These are phyloP conservation scores for Neolamprologus devosi DNA, from an alignment of 2,113 vertebrate species.

Conservation along the genomic window DNA sequence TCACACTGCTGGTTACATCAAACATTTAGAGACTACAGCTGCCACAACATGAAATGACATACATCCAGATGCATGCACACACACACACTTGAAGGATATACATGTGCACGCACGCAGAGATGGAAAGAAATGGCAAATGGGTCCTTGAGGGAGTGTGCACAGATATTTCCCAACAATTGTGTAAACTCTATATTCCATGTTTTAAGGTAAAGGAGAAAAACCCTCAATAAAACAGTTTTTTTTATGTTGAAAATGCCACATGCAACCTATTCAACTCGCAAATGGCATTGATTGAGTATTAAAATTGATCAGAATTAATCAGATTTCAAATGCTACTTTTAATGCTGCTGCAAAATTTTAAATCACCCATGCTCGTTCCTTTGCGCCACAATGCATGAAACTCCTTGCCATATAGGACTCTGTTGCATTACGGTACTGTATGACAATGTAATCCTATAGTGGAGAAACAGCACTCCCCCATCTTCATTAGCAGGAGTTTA, in stretches of 20 bases:
- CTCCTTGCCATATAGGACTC: background rate
- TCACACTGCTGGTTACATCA: constrained; percentile 55
- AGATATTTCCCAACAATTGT: background rate
- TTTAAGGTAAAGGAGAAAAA: background rate
- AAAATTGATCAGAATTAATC: background rate
- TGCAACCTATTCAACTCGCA: background rate
- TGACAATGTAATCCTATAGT: constrained; percentile 63
- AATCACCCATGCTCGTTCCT: background rate
- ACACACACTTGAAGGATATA: background rate
- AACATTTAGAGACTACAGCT: constrained; percentile 44
- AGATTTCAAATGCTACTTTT: background rate
- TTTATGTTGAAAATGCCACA: background rate
- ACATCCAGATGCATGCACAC: background rate
- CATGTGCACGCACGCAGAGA: background rate
- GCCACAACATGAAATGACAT: constrained; percentile 11
- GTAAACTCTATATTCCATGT: background rate
- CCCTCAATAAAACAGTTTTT: background rate
- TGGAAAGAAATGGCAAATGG: background rate
- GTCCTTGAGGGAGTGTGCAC: background rate
- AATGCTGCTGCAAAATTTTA: background rate
- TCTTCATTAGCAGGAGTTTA: constrained; percentile 63
- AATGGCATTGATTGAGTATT: background rate
- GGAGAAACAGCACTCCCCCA: constrained; percentile 32
- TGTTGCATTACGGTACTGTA: constrained; percentile 40
- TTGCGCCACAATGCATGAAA: background rate